A percentile compares a stretch with the other conserved stretches of the same genome.
Conservation (phyloP, 2,113 vertebrate species). For the Acanthisitta chloris region DNA sequence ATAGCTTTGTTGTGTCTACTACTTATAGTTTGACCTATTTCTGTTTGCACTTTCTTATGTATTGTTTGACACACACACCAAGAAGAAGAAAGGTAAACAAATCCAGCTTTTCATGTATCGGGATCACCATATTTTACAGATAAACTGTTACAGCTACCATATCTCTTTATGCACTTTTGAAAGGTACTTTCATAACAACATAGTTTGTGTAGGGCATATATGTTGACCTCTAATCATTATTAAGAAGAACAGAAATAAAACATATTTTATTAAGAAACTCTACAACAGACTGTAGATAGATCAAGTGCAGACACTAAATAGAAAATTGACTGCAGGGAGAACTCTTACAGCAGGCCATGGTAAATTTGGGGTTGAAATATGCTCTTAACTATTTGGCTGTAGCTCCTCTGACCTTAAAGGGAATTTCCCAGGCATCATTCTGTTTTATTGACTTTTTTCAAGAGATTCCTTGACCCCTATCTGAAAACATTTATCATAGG, state of each 20-base stretch:
- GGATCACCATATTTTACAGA: slow-evolving; percentile 20
- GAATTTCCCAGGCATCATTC: background rate
- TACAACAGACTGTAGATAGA: background rate
- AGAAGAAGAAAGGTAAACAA: slow-evolving; percentile 7
- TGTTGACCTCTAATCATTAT: slow-evolving; percentile 35
- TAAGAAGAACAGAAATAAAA: slow-evolving; percentile 16
- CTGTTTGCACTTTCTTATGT: background rate
- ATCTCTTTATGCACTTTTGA: background rate
- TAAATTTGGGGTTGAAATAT: background rate
- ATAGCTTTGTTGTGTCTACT: background rate
- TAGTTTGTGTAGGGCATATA: slow-evolving; percentile 35
- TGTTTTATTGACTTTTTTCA: background rate
- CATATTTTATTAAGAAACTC: background rate
- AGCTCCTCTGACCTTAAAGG: background rate
- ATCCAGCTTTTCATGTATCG: background rate
- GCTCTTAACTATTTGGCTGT: background rate
- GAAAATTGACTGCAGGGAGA: background rate
- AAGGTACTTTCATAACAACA: slow-evolving; percentile 15
- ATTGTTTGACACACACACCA: background rate
- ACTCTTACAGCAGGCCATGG: background rate
- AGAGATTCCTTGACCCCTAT: background rate
- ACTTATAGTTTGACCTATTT: background rate
- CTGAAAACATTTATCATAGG: background rate
- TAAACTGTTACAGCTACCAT: background rate
- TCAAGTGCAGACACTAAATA: background rate